Evolutionary conservation across 2,113 vertebrate species (phyloP), one percentile per base, ranked within the genome.

Genomic region (Anguilla japonica): DNA sequence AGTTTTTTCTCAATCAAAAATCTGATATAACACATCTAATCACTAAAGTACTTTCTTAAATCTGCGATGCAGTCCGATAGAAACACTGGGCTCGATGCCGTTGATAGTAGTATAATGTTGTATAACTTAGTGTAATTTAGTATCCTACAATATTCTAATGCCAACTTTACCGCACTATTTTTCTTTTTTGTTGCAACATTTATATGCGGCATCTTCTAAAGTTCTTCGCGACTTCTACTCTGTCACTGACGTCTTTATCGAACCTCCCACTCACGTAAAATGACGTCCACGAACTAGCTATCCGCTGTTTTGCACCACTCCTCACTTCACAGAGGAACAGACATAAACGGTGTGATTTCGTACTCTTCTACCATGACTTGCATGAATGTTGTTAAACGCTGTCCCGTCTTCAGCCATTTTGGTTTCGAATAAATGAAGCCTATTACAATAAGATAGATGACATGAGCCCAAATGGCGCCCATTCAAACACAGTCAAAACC

Each of bases 381-480:
- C 0, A 5, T 84, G 14, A 22, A 40, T 34, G 2, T 63, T 18
- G 34, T 63, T 22, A 18, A 87, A 34, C 26, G 46, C 22, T 67
- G 6, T 81, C 43, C 26, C 40, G 34, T 81, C 79, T 46, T 56
- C 63, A 41, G 83, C 83, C 83, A 84, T 84, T 41, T 78, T 56
- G 14, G 71, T 75, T 79, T 50, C 29, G 26, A 4, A 41, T 63
- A 67, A 20, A 67, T n/a, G 50, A 57, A 5, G 34, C 34, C 34
- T 43, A 46, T 26, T n/a, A 79, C 40, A 13, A 26, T 40, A 43
- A 40, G 29, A 53, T n/a, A 41, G 39, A 57, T 50, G 50, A 3
- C 79, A 22, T 81, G 89, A 82, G 89, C 88, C 90, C 87, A 90
- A 94, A 95, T 93, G 93, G 92, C 93, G 91, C 89, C 93, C 89